Evolutionary conservation across 2,888 invertebrate species (phyloP).

Genomic region (Chymomyza caudatula): DNA sequence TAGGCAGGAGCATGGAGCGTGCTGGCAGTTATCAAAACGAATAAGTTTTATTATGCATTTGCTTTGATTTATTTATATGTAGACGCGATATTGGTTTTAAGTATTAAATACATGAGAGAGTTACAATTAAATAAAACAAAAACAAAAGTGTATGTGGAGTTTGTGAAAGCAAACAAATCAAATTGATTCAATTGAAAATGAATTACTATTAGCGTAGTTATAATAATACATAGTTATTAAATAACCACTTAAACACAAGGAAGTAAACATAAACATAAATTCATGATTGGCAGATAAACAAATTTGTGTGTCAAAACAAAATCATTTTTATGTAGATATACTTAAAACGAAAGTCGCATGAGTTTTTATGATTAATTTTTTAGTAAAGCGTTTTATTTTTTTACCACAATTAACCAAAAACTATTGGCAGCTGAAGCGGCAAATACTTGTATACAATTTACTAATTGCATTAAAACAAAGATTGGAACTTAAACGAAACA

Average conservation of each 20-base stretch:
- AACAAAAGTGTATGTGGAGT: slow-evolving; percentile 46
- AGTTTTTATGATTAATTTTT: slow-evolving; percentile 78
- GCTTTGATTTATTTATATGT: slow-evolving; percentile 59
- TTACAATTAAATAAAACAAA: slow-evolving; percentile 55
- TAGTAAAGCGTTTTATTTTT: slow-evolving; percentile 73
- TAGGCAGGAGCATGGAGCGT: slow-evolving; percentile 29
- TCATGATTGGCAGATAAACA: slow-evolving; percentile 47
- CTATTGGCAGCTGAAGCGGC: slow-evolving; percentile 53
- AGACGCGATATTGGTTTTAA: slow-evolving; percentile 62
- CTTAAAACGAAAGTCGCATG: slow-evolving; percentile 76
- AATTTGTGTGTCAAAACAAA: slow-evolving; percentile 14
- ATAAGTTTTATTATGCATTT: slow-evolving; percentile 51
- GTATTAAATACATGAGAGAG: slow-evolving; percentile 68
- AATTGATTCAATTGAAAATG: slow-evolving; percentile 26
- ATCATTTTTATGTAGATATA: slow-evolving; percentile 46
- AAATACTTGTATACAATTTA: slow-evolving; percentile 28
- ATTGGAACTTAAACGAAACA: slow-evolving; percentile 41
- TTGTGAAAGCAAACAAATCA: background rate
- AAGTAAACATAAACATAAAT: slow-evolving; percentile 54
- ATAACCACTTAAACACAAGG: slow-evolving; percentile 48
- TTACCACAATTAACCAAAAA: slow-evolving; percentile 35
- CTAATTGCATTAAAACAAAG: slow-evolving; percentile 26
- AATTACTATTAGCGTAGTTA: background rate
- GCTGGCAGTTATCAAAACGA: slow-evolving; percentile 48
- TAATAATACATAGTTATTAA: slow-evolving; percentile 10